Evolutionary conservation across 2,888 invertebrate genomes (phyloP).

Genomic region (Pomacea canaliculata): DNA sequence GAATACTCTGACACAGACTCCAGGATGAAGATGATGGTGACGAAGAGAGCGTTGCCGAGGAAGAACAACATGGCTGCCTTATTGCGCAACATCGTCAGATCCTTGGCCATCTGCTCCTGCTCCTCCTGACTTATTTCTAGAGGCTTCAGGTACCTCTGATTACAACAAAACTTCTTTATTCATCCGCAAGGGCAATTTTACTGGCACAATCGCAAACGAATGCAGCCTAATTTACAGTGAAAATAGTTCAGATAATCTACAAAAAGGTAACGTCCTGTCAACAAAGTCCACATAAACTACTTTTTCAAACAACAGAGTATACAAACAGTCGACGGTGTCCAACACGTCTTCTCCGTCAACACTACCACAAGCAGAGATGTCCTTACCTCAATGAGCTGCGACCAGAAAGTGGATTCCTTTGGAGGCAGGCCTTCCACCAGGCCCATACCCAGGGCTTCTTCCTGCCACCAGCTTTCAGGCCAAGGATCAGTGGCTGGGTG

Average conservation of each 20-base stretch:
- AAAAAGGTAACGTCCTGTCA: too few species aligned
- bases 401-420: constrained; percentile 91
- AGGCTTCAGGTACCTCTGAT: constrained; percentile 86
- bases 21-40: constrained; percentile 95
- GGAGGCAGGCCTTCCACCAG: background rate
- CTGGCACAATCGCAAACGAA: too few species aligned
- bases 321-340: too few species aligned
- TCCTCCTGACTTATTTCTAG: constrained; percentile 92
- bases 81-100: constrained; percentile 90
- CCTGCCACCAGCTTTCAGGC: constrained; percentile 27
- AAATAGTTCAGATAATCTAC: too few species aligned
- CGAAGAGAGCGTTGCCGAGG: constrained; percentile 97
- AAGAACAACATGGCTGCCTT: constrained; percentile 82
- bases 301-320: too few species aligned
- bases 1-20: constrained; percentile 80
- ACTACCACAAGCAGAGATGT: too few species aligned
- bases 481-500: too few species aligned
- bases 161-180: background rate
- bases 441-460: constrained; percentile 8
- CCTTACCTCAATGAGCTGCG: constrained; percentile 80
- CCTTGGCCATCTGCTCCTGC: constrained; percentile 78
- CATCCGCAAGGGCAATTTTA: too few species aligned
- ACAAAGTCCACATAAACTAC: too few species aligned
- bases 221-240: too few species aligned
- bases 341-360: too few species aligned